Percentiles rank a stretch among this genome's conserved stretches.
Evolutionary conservation across 2,113 vertebrate species (phyloP).

Genomic region (Ptilonorhynchus violaceus): DNA sequence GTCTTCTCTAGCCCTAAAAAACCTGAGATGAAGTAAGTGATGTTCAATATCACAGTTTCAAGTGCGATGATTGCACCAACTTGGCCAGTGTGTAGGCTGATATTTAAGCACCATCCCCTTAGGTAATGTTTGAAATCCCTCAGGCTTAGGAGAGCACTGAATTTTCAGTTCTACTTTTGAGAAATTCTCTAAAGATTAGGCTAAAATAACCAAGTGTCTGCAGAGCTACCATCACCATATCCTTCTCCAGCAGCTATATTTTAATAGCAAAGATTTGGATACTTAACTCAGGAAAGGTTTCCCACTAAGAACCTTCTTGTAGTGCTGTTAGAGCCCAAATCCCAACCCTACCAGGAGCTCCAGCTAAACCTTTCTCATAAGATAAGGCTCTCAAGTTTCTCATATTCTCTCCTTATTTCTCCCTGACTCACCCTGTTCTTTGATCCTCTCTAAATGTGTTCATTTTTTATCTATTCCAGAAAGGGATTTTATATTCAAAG

Average conservation of each 20-base stretch:
- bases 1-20: neutral
- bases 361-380: neutral
- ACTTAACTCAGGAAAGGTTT: neutral
- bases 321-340: constrained; percentile 5
- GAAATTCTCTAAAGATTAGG: neutral
- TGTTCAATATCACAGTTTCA: neutral
- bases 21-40: neutral
- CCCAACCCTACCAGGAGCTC: neutral
- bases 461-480: neutral
- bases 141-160: neutral
- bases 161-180: neutral
- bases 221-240: neutral
- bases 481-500: neutral
- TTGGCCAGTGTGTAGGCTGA: neutral
- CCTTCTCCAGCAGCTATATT: neutral
- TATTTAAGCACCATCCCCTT: neutral
- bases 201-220: neutral
- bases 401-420: neutral
- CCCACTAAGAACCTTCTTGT: neutral
- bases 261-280: constrained; percentile 10
- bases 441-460: neutral
- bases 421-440: neutral
- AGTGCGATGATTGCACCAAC: neutral
- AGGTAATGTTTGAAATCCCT: neutral
- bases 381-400: neutral